These are phyloP conservation scores for Nemurella pictetii DNA, from an alignment of 2,888 invertebrate genomes.

Conservation along the genomic window DNA sequence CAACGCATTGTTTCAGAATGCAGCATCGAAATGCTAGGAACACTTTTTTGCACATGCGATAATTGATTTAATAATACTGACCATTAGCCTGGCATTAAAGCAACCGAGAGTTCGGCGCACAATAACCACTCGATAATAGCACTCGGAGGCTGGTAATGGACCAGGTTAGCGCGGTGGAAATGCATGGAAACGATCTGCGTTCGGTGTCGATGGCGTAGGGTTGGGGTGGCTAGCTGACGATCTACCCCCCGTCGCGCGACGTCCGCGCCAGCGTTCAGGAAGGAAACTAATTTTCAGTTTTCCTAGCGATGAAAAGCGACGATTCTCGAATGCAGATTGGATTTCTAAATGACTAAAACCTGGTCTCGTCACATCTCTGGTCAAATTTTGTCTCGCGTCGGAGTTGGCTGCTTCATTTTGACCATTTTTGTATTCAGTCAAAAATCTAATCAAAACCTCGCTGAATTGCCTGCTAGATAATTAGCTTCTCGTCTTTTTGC, in stretches of 20 bases:
- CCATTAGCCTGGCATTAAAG: neutral
- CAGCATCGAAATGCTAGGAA: neutral
- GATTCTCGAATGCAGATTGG: constrained; percentile 2
- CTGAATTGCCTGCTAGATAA: neutral
- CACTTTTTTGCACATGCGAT: neutral
- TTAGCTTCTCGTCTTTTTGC: neutral
- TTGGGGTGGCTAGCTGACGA: too few species aligned
- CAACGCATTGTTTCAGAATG: neutral
- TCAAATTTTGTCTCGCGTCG: neutral
- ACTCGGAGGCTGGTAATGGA: neutral
- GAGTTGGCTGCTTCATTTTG: too few species aligned
- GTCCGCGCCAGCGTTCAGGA: neutral
- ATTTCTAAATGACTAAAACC: neutral
- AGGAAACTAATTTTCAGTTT: neutral
- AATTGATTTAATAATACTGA: constrained; percentile 12
- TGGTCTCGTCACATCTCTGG: neutral
- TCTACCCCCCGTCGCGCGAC: too few species aligned
- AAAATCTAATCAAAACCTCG: neutral
- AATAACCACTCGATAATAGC: neutral
- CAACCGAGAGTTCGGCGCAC: neutral
- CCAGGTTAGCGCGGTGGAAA: too few species aligned
- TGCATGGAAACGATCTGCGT: too few species aligned
- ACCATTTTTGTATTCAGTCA: too few species aligned
- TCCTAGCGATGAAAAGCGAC: neutral
- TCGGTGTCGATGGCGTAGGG: too few species aligned